Conservation (phyloP, 2,113 vertebrate genomes). For the Galbula dea region DNA sequence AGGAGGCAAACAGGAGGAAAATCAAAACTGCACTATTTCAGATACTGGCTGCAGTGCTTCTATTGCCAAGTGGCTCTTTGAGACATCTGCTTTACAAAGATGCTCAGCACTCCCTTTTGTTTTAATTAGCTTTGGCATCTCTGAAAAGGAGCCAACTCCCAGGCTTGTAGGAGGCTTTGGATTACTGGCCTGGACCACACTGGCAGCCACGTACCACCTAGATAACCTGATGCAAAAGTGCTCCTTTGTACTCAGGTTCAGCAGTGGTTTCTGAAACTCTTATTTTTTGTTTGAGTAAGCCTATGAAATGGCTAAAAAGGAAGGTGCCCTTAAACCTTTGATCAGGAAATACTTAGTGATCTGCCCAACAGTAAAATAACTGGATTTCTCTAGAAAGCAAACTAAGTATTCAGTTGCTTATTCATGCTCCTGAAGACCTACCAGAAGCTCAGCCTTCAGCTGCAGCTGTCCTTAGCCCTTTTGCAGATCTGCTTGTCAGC, state of each 20-base stretch:
- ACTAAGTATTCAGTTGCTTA: neutral
- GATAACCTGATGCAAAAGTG: neutral
- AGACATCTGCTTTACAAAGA: conserved; percentile 28
- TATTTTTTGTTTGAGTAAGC: neutral
- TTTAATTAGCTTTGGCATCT: conserved; percentile 7
- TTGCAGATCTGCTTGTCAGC: neutral
- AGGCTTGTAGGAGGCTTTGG: neutral
- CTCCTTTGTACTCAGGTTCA: neutral
- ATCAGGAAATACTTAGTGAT: neutral
- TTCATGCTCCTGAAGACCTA: neutral
- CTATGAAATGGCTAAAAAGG: neutral
- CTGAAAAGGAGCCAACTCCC: neutral
- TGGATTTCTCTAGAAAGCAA: neutral
- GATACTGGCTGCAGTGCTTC: neutral
- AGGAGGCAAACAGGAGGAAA: neutral
- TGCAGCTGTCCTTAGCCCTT: neutral
- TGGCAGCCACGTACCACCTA: neutral
- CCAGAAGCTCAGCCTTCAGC: neutral
- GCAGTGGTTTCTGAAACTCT: neutral
- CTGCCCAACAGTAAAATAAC: neutral
- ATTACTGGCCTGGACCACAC: neutral
- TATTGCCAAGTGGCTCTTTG: neutral
- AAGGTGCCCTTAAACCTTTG: neutral
- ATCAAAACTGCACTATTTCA: neutral
- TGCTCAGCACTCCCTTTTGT: neutral